These are phyloP conservation scores for Andricus curvator DNA, from an alignment of 2,888 invertebrate genomes.

Conservation along the genomic window DNA sequence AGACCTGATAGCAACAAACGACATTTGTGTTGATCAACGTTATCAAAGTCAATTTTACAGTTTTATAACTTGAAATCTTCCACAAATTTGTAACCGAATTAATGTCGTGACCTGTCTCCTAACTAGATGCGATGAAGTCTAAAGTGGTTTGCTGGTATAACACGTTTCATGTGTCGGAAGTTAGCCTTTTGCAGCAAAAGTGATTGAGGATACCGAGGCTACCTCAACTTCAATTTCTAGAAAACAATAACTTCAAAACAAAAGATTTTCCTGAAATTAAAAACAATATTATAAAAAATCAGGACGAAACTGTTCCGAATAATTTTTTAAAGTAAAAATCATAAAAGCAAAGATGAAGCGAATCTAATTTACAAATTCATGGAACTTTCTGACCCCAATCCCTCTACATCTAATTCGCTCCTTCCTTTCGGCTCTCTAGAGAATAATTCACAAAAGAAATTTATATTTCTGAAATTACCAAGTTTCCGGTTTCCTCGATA, in stretches of 20 bases:
- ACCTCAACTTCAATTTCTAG: background rate
- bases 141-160: slow-evolving; percentile 15
- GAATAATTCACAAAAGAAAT: background rate
- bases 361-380: background rate
- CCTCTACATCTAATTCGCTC: background rate
- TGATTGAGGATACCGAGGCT: slow-evolving; percentile 3
- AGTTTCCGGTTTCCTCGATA: background rate
- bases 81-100: background rate
- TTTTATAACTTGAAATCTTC: background rate
- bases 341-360: background rate
- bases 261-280: background rate
- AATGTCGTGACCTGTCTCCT: slow-evolving; percentile 1
- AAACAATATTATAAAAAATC: background rate
- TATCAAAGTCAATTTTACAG: background rate
- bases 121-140: background rate
- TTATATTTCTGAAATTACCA: slow-evolving; percentile 6
- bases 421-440: background rate
- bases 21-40: no score
- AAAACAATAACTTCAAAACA: background rate
- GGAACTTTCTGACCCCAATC: background rate
- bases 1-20: no score
- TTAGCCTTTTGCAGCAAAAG: slow-evolving; percentile 13
- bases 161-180: slow-evolving; percentile 15
- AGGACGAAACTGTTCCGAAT: background rate
- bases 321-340: background rate